phyloP scores from a whole-genome alignment of 2,113 vertebrate species.

The Chelonoidis abingdonii region DNA sequence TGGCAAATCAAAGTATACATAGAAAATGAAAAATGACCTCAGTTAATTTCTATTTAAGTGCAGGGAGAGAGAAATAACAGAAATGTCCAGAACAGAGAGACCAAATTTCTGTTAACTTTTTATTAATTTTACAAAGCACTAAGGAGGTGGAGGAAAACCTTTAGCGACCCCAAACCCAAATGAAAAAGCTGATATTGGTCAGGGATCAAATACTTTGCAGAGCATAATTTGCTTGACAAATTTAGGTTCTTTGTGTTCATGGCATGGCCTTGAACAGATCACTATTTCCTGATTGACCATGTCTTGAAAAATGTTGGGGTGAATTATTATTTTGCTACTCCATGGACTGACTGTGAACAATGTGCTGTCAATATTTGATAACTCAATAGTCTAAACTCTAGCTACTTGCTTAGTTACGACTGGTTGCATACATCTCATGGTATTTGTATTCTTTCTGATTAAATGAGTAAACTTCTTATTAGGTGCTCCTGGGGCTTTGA shows the following conservation, averaged over 20 bases:
- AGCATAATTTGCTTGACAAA: background rate
- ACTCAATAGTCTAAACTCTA: background rate
- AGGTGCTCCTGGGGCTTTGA: background rate
- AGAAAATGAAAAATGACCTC: conserved; percentile 31
- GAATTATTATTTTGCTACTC: background rate
- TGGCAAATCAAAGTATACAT: conserved; percentile 6
- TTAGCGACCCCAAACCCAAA: rapidly evolving
- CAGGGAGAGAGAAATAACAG: background rate
- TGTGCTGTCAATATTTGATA: background rate
- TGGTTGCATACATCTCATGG: background rate
- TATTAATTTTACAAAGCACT: background rate
- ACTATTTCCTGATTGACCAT: background rate
- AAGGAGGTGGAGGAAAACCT: background rate
- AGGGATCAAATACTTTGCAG: background rate
- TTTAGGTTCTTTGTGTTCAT: background rate
- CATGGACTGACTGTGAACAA: background rate
- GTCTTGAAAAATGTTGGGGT: background rate
- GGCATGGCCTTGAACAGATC: background rate
- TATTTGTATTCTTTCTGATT: background rate
- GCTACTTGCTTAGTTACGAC: background rate
- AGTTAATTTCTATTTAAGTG: background rate
- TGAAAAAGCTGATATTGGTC: background rate
- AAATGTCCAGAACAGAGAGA: background rate
- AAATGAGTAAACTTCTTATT: background rate
- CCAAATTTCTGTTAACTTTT: background rate